Conservation (phyloP, 92 coral and sea anemone species). For the Palythoa caribaeorum region DNA sequence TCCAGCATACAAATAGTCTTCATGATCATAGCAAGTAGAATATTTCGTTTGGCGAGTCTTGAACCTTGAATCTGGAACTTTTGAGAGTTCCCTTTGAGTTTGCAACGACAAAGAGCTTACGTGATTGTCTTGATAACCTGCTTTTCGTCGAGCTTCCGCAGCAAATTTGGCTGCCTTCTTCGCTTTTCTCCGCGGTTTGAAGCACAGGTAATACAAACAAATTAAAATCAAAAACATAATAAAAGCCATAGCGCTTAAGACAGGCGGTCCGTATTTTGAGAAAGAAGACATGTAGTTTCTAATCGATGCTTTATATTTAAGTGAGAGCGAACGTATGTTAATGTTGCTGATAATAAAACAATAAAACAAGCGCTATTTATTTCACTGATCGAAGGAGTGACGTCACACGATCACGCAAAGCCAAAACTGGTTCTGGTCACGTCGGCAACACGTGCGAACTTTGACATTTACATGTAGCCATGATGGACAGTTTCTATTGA, state of each 20-base stretch:
- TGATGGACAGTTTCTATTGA: too few species aligned
- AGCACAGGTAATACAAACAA: conserved; percentile 31
- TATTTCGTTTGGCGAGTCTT: neutral
- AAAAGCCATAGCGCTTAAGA: conserved; percentile 27
- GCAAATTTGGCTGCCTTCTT: conserved; percentile 32
- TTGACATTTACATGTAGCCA: too few species aligned
- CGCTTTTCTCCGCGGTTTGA: conserved; percentile 36
- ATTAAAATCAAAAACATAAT: conserved; percentile 20
- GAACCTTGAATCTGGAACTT: neutral
- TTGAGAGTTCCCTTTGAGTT: neutral
- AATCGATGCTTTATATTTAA: too few species aligned
- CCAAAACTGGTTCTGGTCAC: too few species aligned
- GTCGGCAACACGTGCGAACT: too few species aligned
- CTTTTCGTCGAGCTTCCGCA: conserved; percentile 9
- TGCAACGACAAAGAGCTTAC: neutral
- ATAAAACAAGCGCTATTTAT: too few species aligned
- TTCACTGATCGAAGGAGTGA: too few species aligned
- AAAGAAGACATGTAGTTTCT: conserved; percentile 16
- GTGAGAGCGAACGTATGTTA: too few species aligned
- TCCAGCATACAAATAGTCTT: neutral
- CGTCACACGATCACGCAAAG: too few species aligned
- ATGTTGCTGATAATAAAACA: too few species aligned
- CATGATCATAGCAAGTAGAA: neutral
- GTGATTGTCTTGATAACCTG: neutral
- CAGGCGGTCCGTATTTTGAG: conserved; percentile 38